Conservation (phyloP, 2,888 invertebrate genomes). For the Platynereis dumerilii region DNA sequence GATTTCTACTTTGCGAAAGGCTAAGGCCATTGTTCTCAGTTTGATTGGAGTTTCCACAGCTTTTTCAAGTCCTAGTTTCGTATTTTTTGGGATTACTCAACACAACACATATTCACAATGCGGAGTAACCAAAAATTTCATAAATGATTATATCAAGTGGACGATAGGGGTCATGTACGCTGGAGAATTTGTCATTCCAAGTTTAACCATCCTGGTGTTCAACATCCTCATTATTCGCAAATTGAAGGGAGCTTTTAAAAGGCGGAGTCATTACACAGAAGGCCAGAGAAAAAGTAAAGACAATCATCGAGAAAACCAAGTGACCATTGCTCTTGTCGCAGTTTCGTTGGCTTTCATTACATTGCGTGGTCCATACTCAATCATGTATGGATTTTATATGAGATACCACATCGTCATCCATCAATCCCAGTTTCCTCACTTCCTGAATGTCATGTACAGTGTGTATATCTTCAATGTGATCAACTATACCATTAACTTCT, state of each 20-base stretch:
- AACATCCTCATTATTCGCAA: slow-evolving; percentile 11
- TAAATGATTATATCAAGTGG: not conserved
- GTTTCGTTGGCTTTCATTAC: slow-evolving; percentile 13
- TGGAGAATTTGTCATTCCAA: slow-evolving; percentile 14
- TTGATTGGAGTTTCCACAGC: not conserved
- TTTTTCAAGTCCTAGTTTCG: slow-evolving; percentile 2
- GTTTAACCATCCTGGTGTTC: slow-evolving; percentile 10
- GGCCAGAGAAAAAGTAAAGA: not conserved
- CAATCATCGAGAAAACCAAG: not conserved
- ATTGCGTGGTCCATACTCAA: not conserved
- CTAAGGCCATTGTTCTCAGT: not conserved
- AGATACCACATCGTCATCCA: not conserved
- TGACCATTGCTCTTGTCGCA: slow-evolving; percentile 15
- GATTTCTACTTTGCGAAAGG: slow-evolving; percentile 1
- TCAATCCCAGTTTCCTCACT: not conserved
- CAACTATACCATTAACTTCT: slow-evolving; percentile 15
- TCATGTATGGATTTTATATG: not conserved
- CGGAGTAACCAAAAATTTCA: no score
- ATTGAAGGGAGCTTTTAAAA: not conserved
- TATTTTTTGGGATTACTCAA: not conserved
- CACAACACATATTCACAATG: no score
- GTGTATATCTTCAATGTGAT: slow-evolving; percentile 4
- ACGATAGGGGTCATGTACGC: not conserved
- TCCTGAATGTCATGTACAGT: not conserved
- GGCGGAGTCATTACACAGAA: not conserved